Evolutionary conservation across 1,140 invertebrate genomes (phyloP), one percentile per base, ranked within the genome.

Genomic region (Leptinotarsa lineolata): DNA sequence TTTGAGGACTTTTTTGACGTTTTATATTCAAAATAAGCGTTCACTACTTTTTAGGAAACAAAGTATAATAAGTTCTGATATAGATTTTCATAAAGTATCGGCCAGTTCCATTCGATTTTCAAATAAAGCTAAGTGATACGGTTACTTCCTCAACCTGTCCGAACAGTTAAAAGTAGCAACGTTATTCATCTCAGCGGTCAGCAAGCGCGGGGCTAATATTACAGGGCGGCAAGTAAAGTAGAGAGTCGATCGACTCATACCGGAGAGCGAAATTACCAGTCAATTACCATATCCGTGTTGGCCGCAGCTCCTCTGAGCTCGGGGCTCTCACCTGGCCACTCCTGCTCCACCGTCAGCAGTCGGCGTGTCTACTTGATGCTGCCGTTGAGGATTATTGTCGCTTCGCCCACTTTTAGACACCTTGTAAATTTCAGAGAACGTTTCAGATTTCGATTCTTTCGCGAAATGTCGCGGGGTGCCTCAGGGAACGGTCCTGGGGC

Each of bases 261-360:
- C 20, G 60, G 20, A 63, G 22, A 63, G 60, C 22, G 15, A 63
- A 63, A 63, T 63, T 63, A 63, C 60, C 60, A 63, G 60, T 63
- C 60, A 63, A 63, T 63, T 63, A 63, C 60, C 60, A 63, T 63
- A 63, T 63, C 21, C 60, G 15, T 63, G 60, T 63, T 63, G 60
- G 60, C 60, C 20, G 60, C 60, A 54, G 48, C 48, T 54, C n/a
- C 48, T 59, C 58, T 13, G 11, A 21, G 60, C 60, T 63, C 60
- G 60, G 60, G 60, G 20, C 11, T 63, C 60, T 63, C 60, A 63
- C 60, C 60, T 63, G 60, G 60, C 20, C 60, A 24, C 60, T 20
- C 60, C 22, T 63, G 48, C 48, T 5, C 48, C 15, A 18, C 48
- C 48, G 48, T 54, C 48, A 18, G 48, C 48, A 54, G 48, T 54